These are phyloP conservation scores for Thecocarcelia acutangulata DNA, from an alignment of 2,888 invertebrate genomes.

Conservation along the genomic window DNA sequence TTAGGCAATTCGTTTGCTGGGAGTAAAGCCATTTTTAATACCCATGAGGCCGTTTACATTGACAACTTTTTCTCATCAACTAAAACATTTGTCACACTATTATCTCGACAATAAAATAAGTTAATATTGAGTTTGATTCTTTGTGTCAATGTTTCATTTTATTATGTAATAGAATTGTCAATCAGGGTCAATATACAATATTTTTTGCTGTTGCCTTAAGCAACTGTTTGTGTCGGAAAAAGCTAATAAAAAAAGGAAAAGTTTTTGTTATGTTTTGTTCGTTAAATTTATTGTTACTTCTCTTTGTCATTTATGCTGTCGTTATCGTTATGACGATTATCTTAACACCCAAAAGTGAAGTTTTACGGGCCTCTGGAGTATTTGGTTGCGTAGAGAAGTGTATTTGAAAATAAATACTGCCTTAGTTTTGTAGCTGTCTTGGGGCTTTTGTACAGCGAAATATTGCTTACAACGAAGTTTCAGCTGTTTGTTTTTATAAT, in stretches of 20 bases:
- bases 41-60: background rate
- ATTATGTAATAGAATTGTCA: slow-evolving; percentile 57
- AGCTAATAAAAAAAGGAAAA: background rate
- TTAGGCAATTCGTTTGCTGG: no score
- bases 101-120: background rate
- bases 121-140: slow-evolving; percentile 5
- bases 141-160: slow-evolving; percentile 36
- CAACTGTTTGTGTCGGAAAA: background rate
- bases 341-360: slow-evolving; percentile 29
- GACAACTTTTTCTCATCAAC: no score
- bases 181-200: slow-evolving; percentile 62
- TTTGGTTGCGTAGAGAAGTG: background rate
- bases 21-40: background rate
- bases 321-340: slow-evolving; percentile 48
- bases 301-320: slow-evolving; percentile 41
- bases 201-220: slow-evolving; percentile 35
- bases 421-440: no score
- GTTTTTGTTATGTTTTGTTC: slow-evolving; percentile 1
- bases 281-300: slow-evolving; percentile 45
- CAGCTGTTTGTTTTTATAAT: no score
- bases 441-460: no score
- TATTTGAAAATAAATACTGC: no score
- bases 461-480: no score
- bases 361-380: slow-evolving; percentile 37
- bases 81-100: slow-evolving; percentile 7